These are phyloP conservation scores for Megaceryle maxima DNA, from an alignment of 2,113 vertebrate genomes.

Conservation along the genomic window DNA sequence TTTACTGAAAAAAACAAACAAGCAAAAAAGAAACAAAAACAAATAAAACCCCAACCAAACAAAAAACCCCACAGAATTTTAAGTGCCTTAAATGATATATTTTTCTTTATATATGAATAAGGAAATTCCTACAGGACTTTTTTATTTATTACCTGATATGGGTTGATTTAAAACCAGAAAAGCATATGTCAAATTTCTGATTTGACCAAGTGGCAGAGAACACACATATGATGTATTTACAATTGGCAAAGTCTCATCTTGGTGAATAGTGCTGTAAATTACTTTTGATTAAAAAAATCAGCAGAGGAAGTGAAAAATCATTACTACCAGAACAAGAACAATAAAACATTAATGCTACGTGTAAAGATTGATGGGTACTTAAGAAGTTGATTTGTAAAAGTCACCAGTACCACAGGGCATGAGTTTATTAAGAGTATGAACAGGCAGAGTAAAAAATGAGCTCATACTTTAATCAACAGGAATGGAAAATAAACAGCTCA, in stretches of 20 bases:
- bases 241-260: slow-evolving; percentile 9
- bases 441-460: slow-evolving; percentile 19
- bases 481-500: slow-evolving; percentile 23
- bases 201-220: neutral
- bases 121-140: neutral
- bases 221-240: slow-evolving; percentile 17
- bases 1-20: neutral
- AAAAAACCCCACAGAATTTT: neutral
- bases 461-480: slow-evolving; percentile 33
- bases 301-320: slow-evolving; percentile 49
- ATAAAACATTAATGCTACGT: slow-evolving; percentile 38
- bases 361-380: slow-evolving; percentile 36
- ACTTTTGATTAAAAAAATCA: slow-evolving; percentile 47
- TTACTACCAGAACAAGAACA: slow-evolving; percentile 30
- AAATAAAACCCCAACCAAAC: too few species aligned
- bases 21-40: neutral
- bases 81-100: neutral
- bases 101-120: neutral
- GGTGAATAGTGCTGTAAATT: slow-evolving; percentile 28
- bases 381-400: slow-evolving; percentile 48
- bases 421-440: slow-evolving; percentile 44
- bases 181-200: neutral
- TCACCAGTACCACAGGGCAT: slow-evolving; percentile 36
- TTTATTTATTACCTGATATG: neutral
- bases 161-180: neutral